phyloP scores from a whole-genome alignment of 1,140 invertebrate species.

The Drosophila kikkawai region DNA sequence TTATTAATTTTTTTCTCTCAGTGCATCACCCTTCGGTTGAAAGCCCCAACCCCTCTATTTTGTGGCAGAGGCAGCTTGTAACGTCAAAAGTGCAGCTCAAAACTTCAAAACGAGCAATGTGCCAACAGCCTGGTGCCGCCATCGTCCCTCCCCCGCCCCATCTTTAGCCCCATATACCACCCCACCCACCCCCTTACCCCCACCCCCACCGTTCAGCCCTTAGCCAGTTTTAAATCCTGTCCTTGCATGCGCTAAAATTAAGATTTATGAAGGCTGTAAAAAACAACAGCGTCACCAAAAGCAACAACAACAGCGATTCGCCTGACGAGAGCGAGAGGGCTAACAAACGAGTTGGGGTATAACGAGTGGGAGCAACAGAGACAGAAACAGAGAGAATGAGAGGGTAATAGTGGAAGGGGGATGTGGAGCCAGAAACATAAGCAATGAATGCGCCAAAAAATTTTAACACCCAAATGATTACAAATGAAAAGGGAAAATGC shows the following conservation, averaged over 20 bases:
- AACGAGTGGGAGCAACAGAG: background rate
- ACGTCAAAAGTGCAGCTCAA: slow-evolving; percentile 81
- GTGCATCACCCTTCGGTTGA: slow-evolving; percentile 11
- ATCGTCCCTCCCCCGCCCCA: background rate
- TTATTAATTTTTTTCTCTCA: background rate
- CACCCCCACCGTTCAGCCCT: background rate
- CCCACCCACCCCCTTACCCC: background rate
- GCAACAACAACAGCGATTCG: slow-evolving; percentile 6
- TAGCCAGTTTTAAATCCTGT: slow-evolving; percentile 32
- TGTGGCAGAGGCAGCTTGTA: slow-evolving; percentile 47
- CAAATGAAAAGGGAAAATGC: slow-evolving; percentile 54
- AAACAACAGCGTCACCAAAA: slow-evolving; percentile 72
- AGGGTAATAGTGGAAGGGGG: background rate
- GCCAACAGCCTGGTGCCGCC: slow-evolving; percentile 50
- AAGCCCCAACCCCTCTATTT: slow-evolving; percentile 2
- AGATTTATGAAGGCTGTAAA: slow-evolving; percentile 81
- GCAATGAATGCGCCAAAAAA: slow-evolving; percentile 75
- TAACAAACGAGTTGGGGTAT: background rate
- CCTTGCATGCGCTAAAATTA: slow-evolving; percentile 79
- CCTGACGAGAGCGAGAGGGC: background rate
- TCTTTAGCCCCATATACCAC: background rate
- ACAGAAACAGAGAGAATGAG: too few species aligned
- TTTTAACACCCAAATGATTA: slow-evolving; percentile 81
- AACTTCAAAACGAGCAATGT: slow-evolving; percentile 79
- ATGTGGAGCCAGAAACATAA: slow-evolving; percentile 8